phyloP scores from a whole-genome alignment of 2,113 vertebrate species.

The Callorhinus ursinus region DNA sequence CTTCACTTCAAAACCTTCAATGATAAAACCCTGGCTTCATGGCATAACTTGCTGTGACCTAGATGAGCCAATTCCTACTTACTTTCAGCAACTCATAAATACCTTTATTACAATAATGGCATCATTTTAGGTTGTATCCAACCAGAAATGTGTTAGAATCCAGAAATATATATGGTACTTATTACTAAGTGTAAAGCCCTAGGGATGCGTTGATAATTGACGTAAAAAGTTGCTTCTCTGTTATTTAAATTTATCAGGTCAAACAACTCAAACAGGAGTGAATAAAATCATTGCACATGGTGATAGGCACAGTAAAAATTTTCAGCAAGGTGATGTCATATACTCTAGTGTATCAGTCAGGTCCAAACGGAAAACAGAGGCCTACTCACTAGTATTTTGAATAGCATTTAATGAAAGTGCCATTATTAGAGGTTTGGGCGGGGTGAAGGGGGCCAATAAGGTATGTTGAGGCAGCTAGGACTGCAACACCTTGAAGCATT shows the following conservation, averaged over 20 bases:
- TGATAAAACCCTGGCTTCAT: not conserved
- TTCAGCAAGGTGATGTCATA: not conserved
- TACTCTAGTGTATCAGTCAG: not conserved
- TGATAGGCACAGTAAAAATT: not conserved
- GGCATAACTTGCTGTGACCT: not conserved
- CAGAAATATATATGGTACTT: not conserved
- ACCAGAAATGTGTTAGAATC: not conserved
- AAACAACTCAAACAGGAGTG: not conserved
- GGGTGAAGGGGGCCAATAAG: no score
- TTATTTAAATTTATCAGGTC: not conserved
- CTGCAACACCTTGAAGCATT: not conserved
- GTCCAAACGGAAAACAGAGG: not conserved
- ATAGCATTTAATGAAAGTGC: not conserved
- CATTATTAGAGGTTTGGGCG: not conserved
- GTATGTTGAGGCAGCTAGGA: not conserved
- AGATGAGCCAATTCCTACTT: not conserved
- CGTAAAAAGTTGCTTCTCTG: not conserved
- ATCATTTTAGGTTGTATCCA: not conserved
- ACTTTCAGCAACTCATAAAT: not conserved
- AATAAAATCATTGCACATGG: not conserved
- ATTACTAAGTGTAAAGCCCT: not conserved
- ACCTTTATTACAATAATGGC: not conserved
- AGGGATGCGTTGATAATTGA: not conserved
- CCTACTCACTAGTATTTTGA: not conserved
- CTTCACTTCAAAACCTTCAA: not conserved